phyloP scores from a whole-genome alignment of 2,888 invertebrate species.

The Timandra comae region DNA sequence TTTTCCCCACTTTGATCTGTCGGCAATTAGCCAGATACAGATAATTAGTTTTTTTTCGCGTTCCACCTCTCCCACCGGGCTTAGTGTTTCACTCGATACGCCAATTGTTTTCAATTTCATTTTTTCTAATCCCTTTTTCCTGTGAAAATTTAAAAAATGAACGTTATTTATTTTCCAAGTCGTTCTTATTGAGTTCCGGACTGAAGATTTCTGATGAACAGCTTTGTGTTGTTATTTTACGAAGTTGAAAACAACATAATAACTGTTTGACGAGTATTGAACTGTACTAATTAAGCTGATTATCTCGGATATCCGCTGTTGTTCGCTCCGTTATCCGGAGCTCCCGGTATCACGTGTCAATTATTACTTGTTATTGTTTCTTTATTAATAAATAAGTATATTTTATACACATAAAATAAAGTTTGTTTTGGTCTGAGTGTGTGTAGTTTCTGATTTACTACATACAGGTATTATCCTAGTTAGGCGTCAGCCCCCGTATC shows the following conservation, averaged over 20 bases:
- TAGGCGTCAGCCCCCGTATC: no score
- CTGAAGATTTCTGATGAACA: slow-evolving; percentile 20
- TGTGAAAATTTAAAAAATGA: slow-evolving; percentile 39
- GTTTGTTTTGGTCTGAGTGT: no score
- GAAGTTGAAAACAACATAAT: slow-evolving; percentile 12
- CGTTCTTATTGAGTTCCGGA: slow-evolving; percentile 32
- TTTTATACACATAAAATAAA: no score
- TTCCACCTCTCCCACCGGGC: slow-evolving; percentile 41
- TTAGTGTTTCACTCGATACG: slow-evolving; percentile 55
- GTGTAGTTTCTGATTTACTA: no score
- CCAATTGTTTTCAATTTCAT: slow-evolving; percentile 56
- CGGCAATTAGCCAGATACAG: slow-evolving; percentile 67
- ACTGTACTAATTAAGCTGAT: slow-evolving; percentile 23
- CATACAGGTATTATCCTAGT: no score
- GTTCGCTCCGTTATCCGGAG: slow-evolving; percentile 3
- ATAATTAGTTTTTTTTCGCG: slow-evolving; percentile 65
- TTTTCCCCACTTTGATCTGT: slow-evolving; percentile 58
- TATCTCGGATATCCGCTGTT: slow-evolving; percentile 16
- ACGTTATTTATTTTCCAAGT: no score
- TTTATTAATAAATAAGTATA: no score
- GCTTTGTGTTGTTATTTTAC: slow-evolving; percentile 24
- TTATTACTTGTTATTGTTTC: slow-evolving; percentile 7
- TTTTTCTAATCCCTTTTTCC: slow-evolving; percentile 28
- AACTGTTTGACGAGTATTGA: slow-evolving; percentile 13
- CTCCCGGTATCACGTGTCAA: slow-evolving; percentile 28